Base-by-base conservation (phyloP, 2,113 vertebrate species). In the Mesitornis unicolor region DNA sequence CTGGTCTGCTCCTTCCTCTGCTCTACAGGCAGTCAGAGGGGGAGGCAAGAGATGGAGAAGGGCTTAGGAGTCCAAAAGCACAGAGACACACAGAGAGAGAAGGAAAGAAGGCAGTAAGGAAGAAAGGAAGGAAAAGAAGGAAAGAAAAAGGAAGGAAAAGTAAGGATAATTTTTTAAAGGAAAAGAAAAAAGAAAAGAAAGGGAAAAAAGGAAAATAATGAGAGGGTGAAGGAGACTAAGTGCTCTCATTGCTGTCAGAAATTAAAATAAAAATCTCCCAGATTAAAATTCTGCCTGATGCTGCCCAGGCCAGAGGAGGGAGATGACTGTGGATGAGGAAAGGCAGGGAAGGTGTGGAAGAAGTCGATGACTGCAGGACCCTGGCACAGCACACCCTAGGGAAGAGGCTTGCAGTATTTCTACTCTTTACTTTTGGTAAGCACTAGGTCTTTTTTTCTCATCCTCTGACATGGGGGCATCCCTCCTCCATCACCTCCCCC, bases 231-330 rank as follows among this genome's bases (percentile, higher is more conserved):
- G 53, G 17, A 86, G 16, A 69, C 7, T 73, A 38, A 12, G 10
- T 54, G 38, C 8, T 60, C 20, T 84, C 40, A 48, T 25, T 69
- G 33, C 15, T 73, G n/a, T 75, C 53, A 91, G 14, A 91, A 93
- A 89, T 53, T 31, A 40, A 87, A 96, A 69, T 43, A 56, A 92
- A 93, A 91, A 79, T 9, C 10, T 89, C n/a, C 10, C 21, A 70
- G 31, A 25, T 84, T 67, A 78, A 93, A 91, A 67, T 43, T 78
- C 24, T 81, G 29, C 24, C 29, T 67, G 65, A 50, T 59, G 42
- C 38, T 65, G 56, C 65, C 53, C 33, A 47, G 1, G 43, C 43
- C 50, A 63, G 54, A 51, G 15, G 26, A 82, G 21, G 9, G 21
- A 84, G 31, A 24, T 29, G 40, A 35, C 28, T 80, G 50, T 43